Conservation (phyloP, 1,140 invertebrate species). For the Eciton burchellii region DNA sequence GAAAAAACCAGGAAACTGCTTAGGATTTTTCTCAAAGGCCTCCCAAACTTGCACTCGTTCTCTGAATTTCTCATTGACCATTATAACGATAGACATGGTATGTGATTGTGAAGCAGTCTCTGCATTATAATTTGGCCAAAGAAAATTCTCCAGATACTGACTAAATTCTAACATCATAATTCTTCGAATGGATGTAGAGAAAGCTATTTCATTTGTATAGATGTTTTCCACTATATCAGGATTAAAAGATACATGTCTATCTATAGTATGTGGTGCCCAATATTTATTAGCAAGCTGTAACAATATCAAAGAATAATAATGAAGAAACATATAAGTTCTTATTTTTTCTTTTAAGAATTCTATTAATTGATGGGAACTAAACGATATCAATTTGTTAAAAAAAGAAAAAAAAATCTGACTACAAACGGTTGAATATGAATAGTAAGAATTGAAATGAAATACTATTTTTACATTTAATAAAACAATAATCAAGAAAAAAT, state of each 20-base stretch:
- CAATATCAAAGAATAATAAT: background rate
- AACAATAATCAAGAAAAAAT: conserved; percentile 69
- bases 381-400: too few species aligned
- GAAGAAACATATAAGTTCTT: conserved; percentile 1
- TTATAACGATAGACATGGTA: conserved; percentile 97
- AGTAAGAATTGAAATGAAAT: background rate
- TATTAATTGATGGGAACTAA: too few species aligned
- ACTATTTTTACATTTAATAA: background rate
- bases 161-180: conserved; percentile 99
- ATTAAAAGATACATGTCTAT: conserved; percentile 90
- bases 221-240: conserved; percentile 92
- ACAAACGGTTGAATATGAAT: background rate
- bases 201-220: conserved; percentile 92
- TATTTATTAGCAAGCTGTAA: conserved; percentile 93
- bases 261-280: conserved; percentile 93
- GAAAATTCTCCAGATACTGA: conserved; percentile 98
- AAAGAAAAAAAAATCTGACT: background rate
- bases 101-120: conserved; percentile 91
- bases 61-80: conserved; percentile 99
- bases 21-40: conserved; percentile 92
- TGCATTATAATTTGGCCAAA: conserved; percentile 97
- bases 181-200: conserved; percentile 93
- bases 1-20: conserved; percentile 95
- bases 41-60: conserved; percentile 99
- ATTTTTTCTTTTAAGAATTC: too few species aligned